Conservation (phyloP, 2,113 vertebrate species). For the Arothron firmamentum region DNA sequence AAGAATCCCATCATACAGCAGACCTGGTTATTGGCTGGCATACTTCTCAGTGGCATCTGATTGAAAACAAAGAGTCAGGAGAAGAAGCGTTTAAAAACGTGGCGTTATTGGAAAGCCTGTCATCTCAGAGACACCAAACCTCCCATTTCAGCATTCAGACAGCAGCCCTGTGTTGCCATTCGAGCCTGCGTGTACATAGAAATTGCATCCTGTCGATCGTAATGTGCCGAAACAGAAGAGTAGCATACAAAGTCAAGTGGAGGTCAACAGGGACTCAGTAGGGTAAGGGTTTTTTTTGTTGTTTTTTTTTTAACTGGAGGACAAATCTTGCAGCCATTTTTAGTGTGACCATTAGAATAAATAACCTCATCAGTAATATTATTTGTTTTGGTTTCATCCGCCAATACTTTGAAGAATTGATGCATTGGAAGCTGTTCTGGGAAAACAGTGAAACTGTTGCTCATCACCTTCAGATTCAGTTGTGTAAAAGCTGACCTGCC, state of each 20-base stretch:
- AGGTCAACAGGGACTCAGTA: conserved; percentile 30
- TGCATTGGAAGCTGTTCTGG: too few species aligned
- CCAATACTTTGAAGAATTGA: too few species aligned
- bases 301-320: background rate
- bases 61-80: background rate
- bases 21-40: conserved; percentile 13
- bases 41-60: background rate
- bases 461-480: too few species aligned
- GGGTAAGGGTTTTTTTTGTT: conserved; percentile 2
- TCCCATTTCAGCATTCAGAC: background rate
- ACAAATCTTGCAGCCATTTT: background rate
- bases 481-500: too few species aligned
- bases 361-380: too few species aligned
- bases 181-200: background rate
- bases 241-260: conserved; percentile 11
- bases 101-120: conserved; percentile 8
- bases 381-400: too few species aligned
- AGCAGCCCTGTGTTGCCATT: conserved; percentile 1
- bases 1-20: conserved; percentile 11
- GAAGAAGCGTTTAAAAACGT: background rate
- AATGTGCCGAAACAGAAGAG: conserved; percentile 18
- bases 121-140: background rate
- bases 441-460: too few species aligned
- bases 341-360: too few species aligned
- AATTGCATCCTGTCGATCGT: conserved; percentile 4